A percentile compares a stretch with the other conserved stretches of the same genome.
Evolutionary conservation across 2,113 vertebrate genomes (phyloP).

Genomic region (Holacanthus passer): DNA sequence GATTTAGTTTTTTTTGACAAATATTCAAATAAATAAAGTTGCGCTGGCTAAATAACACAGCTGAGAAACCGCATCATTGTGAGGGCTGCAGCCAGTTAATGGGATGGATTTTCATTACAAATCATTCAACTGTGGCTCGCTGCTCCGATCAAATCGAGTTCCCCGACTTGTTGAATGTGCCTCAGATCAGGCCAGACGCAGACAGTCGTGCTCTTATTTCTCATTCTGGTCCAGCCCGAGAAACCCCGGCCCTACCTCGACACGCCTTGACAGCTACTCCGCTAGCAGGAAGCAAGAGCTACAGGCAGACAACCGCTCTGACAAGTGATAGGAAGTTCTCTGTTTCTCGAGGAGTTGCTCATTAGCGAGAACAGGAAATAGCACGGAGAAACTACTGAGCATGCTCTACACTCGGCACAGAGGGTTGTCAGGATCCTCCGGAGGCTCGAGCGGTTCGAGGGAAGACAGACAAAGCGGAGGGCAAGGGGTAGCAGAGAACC

Average conservation of each 20-base stretch:
- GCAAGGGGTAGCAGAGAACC: constrained; percentile 10
- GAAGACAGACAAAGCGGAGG: constrained; percentile 19
- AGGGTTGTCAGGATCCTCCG: not conserved
- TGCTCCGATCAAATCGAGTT: constrained; percentile 53
- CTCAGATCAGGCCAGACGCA: constrained; percentile 19
- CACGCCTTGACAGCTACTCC: constrained; percentile 66
- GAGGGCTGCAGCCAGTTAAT: constrained; percentile 49
- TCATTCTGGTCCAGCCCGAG: constrained; percentile 32
- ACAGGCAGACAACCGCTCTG: constrained; percentile 54
- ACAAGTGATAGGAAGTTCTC: constrained; percentile 59
- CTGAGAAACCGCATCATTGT: constrained; percentile 48
- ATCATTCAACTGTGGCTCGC: constrained; percentile 30
- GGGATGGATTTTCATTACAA: constrained; percentile 60
- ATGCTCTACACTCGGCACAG: constrained; percentile 24
- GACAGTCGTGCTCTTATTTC: constrained; percentile 22
- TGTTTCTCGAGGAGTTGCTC: constrained; percentile 38
- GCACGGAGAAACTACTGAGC: constrained; percentile 41
- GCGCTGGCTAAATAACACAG: constrained; percentile 49
- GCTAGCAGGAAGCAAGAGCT: constrained; percentile 14
- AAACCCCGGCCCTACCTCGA: constrained; percentile 21
- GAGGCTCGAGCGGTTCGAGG: constrained; percentile 7
- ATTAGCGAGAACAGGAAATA: constrained; percentile 65
- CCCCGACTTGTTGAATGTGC: constrained; percentile 40
- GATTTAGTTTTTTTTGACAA: constrained; percentile 1
- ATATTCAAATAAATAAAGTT: constrained; percentile 53